Percentiles rank a stretch among this genome's conserved stretches.
Evolutionary conservation across 2,888 invertebrate species (phyloP).

Genomic region (Cosmopolites sordidus): DNA sequence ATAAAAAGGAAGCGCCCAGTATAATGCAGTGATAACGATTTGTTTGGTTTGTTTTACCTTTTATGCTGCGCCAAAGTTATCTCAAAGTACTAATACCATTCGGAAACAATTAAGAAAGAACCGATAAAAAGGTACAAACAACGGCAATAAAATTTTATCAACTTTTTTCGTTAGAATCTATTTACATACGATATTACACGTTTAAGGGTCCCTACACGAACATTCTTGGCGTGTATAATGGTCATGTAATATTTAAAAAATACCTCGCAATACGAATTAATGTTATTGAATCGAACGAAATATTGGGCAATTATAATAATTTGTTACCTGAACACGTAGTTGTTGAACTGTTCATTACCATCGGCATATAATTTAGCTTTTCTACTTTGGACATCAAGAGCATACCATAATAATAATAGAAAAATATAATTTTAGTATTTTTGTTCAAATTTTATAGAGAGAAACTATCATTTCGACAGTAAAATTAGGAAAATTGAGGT

Average conservation of each 20-base stretch:
- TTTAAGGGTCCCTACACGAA: not conserved
- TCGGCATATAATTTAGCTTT: too few species aligned
- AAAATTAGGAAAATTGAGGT: too few species aligned
- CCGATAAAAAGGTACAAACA: not conserved
- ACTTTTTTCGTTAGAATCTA: not conserved
- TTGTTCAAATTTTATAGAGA: too few species aligned
- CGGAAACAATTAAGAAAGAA: not conserved
- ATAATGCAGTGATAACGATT: too few species aligned
- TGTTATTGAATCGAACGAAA: slow-evolving; percentile 1
- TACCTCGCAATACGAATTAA: not conserved
- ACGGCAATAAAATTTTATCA: not conserved
- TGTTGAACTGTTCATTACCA: not conserved
- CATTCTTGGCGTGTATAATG: not conserved
- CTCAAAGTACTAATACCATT: not conserved
- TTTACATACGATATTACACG: not conserved
- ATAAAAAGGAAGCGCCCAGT: too few species aligned
- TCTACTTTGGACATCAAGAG: too few species aligned
- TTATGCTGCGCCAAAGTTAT: not conserved
- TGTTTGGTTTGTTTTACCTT: too few species aligned
- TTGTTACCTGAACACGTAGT: not conserved
- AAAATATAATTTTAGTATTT: too few species aligned
- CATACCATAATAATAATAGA: too few species aligned
- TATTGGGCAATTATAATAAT: not conserved
- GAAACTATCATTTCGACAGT: too few species aligned
- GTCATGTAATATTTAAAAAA: not conserved